Evolutionary conservation across 2,797 vertebrate genomes (phyloP), one percentile per base, ranked within the genome.

Genomic region (Lemur catta): DNA sequence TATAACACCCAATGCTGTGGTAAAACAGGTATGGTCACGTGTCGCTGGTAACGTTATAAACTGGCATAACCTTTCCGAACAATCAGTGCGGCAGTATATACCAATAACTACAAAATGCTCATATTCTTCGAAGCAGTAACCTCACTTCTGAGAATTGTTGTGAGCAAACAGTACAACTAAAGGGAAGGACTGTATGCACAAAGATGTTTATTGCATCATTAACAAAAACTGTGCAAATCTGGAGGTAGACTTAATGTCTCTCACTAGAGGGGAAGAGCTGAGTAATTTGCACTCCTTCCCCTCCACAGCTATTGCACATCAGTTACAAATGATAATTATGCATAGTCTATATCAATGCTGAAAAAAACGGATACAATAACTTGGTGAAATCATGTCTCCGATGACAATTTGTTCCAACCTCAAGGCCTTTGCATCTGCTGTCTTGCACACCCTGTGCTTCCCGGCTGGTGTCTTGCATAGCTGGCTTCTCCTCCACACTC

Each of bases 351-450:
- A 22, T 61, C 65, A 41, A 1, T 14, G 28, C 24, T 20, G 75
- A 30, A 7, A n/a, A 61, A n/a, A 10, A 4, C 0, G 1, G 2
- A 1, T 2, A 1, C 0, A 8, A 11, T 14, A 28, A 41, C 59
- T 6, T 3, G 30, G 20, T 14, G 63, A 41, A 15, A 14, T 5
- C 13, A 0, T 4, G 28, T n/a, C 10, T 50, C 59, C 0, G 1
- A 2, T 22, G 28, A n/a, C 65, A 38, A 10, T 0, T 11, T 7
- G 12, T 57, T 41, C 84, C 33, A 35, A 26, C 35, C 33, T 71
- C 84, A 14, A 50, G 92, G 88, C n/a, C 74, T 76, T 28, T 50
- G 55, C 41, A 2, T 6, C 4, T 15, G 33, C 13, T 24, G 4
- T 55, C 52, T 28, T 9, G 55, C 18, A 28, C 6, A 0, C 2